Evolutionary conservation across 2,888 invertebrate species (phyloP), one percentile per base, ranked within the genome.

Genomic region (Leucoma salicis): DNA sequence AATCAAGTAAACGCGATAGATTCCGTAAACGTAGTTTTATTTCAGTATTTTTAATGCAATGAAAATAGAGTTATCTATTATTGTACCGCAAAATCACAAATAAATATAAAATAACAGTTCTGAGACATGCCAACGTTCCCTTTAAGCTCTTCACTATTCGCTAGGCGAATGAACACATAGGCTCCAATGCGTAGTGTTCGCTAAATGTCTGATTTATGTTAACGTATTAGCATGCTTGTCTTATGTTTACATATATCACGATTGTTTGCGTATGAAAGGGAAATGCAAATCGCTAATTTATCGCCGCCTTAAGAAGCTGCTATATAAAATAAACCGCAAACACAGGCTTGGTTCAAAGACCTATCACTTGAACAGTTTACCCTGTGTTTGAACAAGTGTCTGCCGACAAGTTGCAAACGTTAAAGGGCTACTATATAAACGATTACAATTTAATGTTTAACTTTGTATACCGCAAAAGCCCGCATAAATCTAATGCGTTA

Each of bases 211-310:
- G 68, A 67, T 70, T 69, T 70, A 61, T 67, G 66, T 62, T 48
- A 62, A 68, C 57, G 64, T 75, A 77, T 74, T 75, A 76, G 77
- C 79, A 78, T 74, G 75, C 67, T 66, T 65, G 66, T 21, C 21
- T 21, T 21, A 12, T 73, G 73, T 77, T 74, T 78, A 66, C 76
- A 77, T 76, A 75, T 71, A 81, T 78, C 76, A 78, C 59, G 57
- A 66, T 53, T 78, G 79, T 83, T 85, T 84, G 82, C 79, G 64
- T 75, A 77, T 62, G 63, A 70, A 57, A 72, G 73, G 71, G 78
- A 81, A 78, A 84, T 84, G 85, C 82, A 82, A 85, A 87, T 87
- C 82, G 82, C 80, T 85, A 85, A 85, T 87, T 84, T 83, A 86
- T 86, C 82, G 75, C 83, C 82, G 81, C 80, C 79, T 82, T 78